Conservation (phyloP, 2,888 invertebrate species). For the Leptarthrus brevirostris region DNA sequence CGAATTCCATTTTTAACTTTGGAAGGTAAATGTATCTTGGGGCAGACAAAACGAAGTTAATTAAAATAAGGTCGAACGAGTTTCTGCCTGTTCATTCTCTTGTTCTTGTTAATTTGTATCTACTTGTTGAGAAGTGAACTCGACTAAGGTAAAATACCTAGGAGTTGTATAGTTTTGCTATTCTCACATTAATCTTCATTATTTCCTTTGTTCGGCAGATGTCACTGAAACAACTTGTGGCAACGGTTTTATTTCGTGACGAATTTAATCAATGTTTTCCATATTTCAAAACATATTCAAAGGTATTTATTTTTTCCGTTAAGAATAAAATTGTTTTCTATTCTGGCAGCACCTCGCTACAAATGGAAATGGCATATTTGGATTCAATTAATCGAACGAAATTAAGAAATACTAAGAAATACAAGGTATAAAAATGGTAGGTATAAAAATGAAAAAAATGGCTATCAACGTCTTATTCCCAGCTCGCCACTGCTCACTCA, state of each 20-base stretch:
- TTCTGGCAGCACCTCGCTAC: too few relatives aligned
- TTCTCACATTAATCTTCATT: constrained; percentile 50
- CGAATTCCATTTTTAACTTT: constrained; percentile 25
- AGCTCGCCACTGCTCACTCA: too few relatives aligned
- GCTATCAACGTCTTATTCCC: too few relatives aligned
- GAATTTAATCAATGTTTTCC: constrained; percentile 8
- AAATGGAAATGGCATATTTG: too few relatives aligned
- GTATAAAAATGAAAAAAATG: too few relatives aligned
- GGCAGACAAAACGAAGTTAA: constrained; percentile 25
- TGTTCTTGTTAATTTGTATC: constrained; percentile 28
- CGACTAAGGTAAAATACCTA: constrained; percentile 10
- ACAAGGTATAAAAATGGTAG: too few relatives aligned
- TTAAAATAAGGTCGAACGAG: constrained; percentile 33
- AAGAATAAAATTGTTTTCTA: not conserved
- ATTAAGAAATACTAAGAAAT: too few relatives aligned
- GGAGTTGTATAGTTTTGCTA: constrained; percentile 11
- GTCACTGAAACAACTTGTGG: constrained; percentile 43
- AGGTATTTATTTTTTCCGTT: not conserved
- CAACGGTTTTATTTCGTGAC: constrained; percentile 17
- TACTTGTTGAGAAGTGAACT: constrained; percentile 9
- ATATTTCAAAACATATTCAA: not conserved
- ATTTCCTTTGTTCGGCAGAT: constrained; percentile 49
- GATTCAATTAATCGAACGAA: too few relatives aligned
- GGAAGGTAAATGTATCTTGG: constrained; percentile 16
- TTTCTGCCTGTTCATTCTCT: constrained; percentile 7